These are phyloP conservation scores for Pandemis corylana DNA, from an alignment of 2,888 invertebrate species.

Conservation along the genomic window DNA sequence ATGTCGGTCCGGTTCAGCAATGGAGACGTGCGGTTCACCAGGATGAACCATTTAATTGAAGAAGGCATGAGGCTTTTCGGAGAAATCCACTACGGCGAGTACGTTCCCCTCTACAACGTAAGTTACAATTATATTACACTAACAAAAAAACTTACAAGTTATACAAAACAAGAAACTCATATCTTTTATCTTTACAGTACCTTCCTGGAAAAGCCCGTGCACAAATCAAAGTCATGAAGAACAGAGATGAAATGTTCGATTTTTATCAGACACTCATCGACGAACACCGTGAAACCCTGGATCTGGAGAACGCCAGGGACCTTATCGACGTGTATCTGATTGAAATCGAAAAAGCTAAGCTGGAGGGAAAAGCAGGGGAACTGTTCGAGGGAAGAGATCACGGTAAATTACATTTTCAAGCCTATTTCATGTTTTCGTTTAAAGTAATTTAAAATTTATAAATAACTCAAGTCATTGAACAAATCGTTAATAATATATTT, in stretches of 20 bases:
- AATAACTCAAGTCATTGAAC: background rate
- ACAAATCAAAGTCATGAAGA: conserved; percentile 86
- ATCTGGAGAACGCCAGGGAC: conserved; percentile 91
- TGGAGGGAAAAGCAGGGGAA: conserved; percentile 89
- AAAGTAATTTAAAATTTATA: background rate
- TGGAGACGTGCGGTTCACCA: conserved; percentile 90
- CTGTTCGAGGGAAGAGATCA: conserved; percentile 95
- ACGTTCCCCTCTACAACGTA: conserved; percentile 90
- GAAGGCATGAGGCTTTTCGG: conserved; percentile 96
- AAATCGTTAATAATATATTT: conserved; percentile 26
- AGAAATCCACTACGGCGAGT: conserved; percentile 92
- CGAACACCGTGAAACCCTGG: conserved; percentile 91
- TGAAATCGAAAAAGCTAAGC: conserved; percentile 93
- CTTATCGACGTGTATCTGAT: conserved; percentile 93
- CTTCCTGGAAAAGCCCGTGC: conserved; percentile 86
- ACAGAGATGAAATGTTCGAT: conserved; percentile 93
- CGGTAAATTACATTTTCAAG: conserved; percentile 83
- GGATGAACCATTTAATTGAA: conserved; percentile 94
- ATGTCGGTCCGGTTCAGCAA: conserved; percentile 94
- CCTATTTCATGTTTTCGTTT: background rate
- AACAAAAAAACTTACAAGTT: background rate
- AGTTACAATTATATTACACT: conserved; percentile 48
- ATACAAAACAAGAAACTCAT: background rate
- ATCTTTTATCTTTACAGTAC: conserved; percentile 70
- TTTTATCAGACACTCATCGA: conserved; percentile 94